Percentiles rank a stretch among this genome's conserved stretches.
phyloP scores from a whole-genome alignment of 2,797 vertebrate species.

The Trematomus bernacchii region DNA sequence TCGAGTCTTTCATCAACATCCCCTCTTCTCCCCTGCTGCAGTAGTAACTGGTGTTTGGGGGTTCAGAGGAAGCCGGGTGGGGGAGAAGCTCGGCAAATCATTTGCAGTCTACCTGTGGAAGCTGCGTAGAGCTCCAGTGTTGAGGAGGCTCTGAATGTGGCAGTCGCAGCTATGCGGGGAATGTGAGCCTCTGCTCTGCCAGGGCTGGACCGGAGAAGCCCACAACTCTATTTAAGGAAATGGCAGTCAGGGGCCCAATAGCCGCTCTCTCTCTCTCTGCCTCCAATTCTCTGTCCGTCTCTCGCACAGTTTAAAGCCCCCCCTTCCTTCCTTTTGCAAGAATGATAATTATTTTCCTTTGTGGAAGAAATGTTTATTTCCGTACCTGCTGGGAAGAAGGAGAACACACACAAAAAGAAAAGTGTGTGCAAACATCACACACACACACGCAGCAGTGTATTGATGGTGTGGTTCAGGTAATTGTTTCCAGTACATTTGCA shows the following conservation, averaged over 20 bases:
- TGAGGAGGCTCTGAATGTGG: conserved; percentile 72
- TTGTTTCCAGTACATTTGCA: conserved; percentile 25
- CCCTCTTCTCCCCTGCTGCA: conserved; percentile 46
- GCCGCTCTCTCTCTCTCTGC: conserved; percentile 48
- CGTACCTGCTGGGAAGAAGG: conserved; percentile 62
- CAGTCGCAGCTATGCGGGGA: conserved; percentile 80
- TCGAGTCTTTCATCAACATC: conserved; percentile 56
- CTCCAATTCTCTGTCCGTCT: conserved; percentile 51
- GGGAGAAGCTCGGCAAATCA: conserved; percentile 8
- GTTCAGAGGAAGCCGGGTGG: conserved; percentile 27
- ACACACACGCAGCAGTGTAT: conserved; percentile 5
- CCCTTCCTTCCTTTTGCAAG: conserved; percentile 60
- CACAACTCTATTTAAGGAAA: conserved; percentile 87
- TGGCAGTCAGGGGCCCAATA: conserved; percentile 71
- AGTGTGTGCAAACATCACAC: background rate
- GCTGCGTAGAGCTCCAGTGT: conserved; percentile 48
- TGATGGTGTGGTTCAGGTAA: conserved; percentile 36
- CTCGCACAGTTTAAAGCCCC: conserved; percentile 25
- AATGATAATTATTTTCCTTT: conserved; percentile 77
- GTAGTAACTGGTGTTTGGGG: conserved; percentile 26
- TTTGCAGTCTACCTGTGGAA: conserved; percentile 77
- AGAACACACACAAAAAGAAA: background rate
- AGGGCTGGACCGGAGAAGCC: conserved; percentile 73
- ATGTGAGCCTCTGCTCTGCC: conserved; percentile 78
- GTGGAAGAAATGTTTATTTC: conserved; percentile 70